Base-by-base conservation (phyloP, 2,888 invertebrate species). In the Eudasyphora cyanicolor region DNA sequence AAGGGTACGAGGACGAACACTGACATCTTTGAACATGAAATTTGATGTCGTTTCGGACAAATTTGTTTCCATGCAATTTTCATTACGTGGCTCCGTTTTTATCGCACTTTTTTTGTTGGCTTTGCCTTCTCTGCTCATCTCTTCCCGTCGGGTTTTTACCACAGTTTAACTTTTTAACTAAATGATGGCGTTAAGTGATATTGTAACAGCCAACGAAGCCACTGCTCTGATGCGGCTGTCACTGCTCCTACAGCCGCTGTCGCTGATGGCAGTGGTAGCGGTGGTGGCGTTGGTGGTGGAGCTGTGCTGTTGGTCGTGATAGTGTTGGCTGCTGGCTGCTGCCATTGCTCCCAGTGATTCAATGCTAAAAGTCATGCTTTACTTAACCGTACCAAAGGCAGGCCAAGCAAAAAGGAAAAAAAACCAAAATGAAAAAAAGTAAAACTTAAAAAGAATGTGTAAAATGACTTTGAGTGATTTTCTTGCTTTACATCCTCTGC, bases 361-460 rank as follows among this genome's bases (percentile, higher is more conserved):
- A 67, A 42, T 67, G 67, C 67, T 38, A 42, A 67, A 67, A 67
- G 67, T 67, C 67, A 67, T 67, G 67, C 38, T 21, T 64, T 64
- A 21, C 38, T 21, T 67, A 24, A 42, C 67, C 38, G 21, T 17
- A 42, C 24, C 7, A 42, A 67, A 8, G 27, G 27, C 57, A 54
- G 10, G 2, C n/a, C 12, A 8, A 38, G 12, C 38, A 14, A 8
- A n/a, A 57, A 24, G 57, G 4, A 2, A 76, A 73, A 57, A 76
- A 82, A 77, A 81, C 75, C 76, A 75, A 78, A 85, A 83, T n/a
- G n/a, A n/a, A n/a, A n/a, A n/a, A n/a, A n/a, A n/a, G n/a, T n/a
- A 83, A 82, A 84, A 82, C 82, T 82, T 78, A 76, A 79, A 85
- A 82, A 69, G 78, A 80, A 82, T 84, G 85, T 81, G 81, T 78